Evolutionary conservation across 2,113 vertebrate genomes (phyloP), one percentile per base, ranked within the genome.

Genomic region (Bos javanicus): DNA sequence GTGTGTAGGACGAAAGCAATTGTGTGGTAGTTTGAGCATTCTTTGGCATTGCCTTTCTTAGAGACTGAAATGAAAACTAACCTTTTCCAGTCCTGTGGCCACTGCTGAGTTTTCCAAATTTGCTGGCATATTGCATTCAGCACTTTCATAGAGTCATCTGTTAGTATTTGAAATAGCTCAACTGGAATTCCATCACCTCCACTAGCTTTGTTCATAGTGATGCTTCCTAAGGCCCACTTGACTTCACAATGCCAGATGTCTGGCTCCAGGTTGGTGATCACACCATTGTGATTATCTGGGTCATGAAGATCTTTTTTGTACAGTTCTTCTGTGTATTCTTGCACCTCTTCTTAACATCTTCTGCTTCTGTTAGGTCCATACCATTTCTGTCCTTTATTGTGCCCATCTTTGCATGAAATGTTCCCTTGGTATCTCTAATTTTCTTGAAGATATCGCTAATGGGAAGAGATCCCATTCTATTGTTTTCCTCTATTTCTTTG

Each of bases 1-100:
- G 64, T 0, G 0, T 67, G 64, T n/a, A n/a, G 7, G 16, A 67
- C 1, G 21, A 10, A 25, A 8, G 56, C 56, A 57, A 67, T 10
- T 67, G 33, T 19, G 16, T 10, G 33, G 33, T 67, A 67, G 33
- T 67, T n/a, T n/a, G 33, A n/a, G 8, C 64, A 67, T 67, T 67
- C 64, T n/a, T n/a, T 67, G 64, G 33, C 33, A 67, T 67, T 67
- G 33, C 64, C 64, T 67, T 67, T n/a, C 33, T 67, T 67, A 5
- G 64, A 4, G 33, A n/a, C 4, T 19, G 33, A 5, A 67, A 67
- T 67, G 64, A 67, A 19, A 67, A 67, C 64, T 67, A 17, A n/a
- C 33, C 64, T 67, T 67, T 67, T 67, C 33, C 2, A 67, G 33
- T 19, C 16, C 30, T 10, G 64, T 67, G 64, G 33, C 33, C 33